A percentile compares a stretch with the other conserved stretches of the same genome.
These are phyloP conservation scores for Clarias gariepinus DNA, from an alignment of 2,113 vertebrate genomes.

Conservation along the genomic window DNA sequence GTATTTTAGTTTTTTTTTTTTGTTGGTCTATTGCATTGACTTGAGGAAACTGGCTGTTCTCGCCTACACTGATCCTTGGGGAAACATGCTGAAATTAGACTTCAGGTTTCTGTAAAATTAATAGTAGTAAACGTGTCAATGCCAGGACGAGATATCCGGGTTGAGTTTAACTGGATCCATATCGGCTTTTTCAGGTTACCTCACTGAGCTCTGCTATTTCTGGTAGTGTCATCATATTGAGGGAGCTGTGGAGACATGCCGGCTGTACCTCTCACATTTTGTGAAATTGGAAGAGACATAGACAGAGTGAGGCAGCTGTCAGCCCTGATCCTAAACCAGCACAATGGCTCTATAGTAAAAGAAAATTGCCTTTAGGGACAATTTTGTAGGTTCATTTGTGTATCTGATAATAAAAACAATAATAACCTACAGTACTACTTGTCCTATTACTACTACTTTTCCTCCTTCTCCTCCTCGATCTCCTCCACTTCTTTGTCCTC, in stretches of 20 bases:
- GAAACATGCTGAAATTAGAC: not conserved
- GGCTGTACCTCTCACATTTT: not conserved
- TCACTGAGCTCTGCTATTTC: not conserved
- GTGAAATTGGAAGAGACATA: not conserved
- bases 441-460: not conserved
- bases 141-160: not conserved
- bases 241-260: not conserved
- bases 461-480: too few species aligned
- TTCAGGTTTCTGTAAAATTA: not conserved
- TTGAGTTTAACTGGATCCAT: not conserved
- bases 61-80: not conserved
- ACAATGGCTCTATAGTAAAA: not conserved
- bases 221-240: constrained; percentile 13
- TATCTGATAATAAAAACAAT: not conserved
- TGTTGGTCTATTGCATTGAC: not conserved
- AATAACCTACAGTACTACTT: not conserved
- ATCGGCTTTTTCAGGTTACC: not conserved
- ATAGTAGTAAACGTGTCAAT: not conserved
- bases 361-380: not conserved
- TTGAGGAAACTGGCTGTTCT: not conserved
- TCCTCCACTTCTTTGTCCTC: too few species aligned
- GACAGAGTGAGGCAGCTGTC: not conserved
- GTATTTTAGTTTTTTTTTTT: not conserved
- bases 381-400: not conserved
- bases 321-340: not conserved